A percentile compares a stretch with the other conserved stretches of the same genome.
These are phyloP conservation scores for Phaedon cochleariae DNA, from an alignment of 2,888 invertebrate genomes.

Conservation along the genomic window DNA sequence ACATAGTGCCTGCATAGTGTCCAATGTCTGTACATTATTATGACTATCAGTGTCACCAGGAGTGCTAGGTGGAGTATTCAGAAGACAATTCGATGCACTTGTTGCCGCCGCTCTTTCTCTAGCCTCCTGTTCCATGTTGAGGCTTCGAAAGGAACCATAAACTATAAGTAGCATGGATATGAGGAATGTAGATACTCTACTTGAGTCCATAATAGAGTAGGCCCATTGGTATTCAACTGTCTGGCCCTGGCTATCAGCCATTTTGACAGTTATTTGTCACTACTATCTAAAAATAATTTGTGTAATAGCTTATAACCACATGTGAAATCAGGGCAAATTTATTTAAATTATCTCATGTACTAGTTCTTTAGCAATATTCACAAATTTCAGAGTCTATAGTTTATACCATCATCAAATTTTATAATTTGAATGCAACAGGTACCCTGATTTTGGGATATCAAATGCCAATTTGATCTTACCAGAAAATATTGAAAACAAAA, in stretches of 20 bases:
- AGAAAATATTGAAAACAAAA: too few species aligned
- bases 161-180: conserved; percentile 97
- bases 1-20: conserved; percentile 97
- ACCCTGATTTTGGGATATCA: too few species aligned
- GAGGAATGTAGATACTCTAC: conserved; percentile 94
- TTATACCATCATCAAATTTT: too few species aligned
- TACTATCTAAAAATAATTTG: conserved; percentile 40
- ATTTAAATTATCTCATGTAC: neutral
- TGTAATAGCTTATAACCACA: neutral
- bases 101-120: conserved; percentile 72
- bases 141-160: conserved; percentile 95
- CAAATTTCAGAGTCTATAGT: too few species aligned
- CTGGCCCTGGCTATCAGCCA: conserved; percentile 53
- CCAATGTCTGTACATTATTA: conserved; percentile 83
- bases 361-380: neutral
- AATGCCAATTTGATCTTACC: too few species aligned
- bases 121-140: conserved; percentile 96
- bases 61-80: conserved; percentile 56
- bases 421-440: too few species aligned
- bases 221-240: conserved; percentile 81
- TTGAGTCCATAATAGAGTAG: conserved; percentile 97
- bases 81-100: conserved; percentile 59
- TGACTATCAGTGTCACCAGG: conserved; percentile 43
- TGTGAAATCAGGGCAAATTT: neutral
- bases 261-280: conserved; percentile 35